Evolutionary conservation across 2,797 vertebrate species (phyloP).

Genomic region (Sibirionetta formosa): DNA sequence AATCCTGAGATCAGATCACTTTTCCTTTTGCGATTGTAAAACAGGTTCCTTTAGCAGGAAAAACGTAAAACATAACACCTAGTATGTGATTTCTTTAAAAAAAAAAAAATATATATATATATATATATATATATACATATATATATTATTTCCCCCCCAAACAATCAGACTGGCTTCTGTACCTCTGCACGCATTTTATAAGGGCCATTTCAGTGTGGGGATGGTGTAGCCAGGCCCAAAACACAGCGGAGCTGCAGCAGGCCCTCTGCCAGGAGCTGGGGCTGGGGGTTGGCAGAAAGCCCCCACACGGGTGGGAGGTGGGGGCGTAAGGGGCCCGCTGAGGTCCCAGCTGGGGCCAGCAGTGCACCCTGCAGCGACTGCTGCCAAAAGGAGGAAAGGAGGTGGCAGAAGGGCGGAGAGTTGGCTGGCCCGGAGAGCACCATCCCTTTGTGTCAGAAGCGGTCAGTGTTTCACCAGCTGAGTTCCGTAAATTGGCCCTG

Average conservation of each 20-base stretch:
- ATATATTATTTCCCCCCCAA: background rate
- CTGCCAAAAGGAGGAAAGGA: conserved; percentile 45
- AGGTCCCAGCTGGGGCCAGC: too few species aligned
- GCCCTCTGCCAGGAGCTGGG: conserved; percentile 55
- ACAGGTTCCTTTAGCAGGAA: background rate
- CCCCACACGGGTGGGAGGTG: background rate
- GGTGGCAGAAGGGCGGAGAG: conserved; percentile 64
- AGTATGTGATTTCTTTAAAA: background rate
- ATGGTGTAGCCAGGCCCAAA: background rate
- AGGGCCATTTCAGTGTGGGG: background rate
- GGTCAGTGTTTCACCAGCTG: conserved; percentile 78
- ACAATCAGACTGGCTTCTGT: background rate
- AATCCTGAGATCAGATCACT: background rate
- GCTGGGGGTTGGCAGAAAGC: background rate
- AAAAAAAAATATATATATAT: too few species aligned
- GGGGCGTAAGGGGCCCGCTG: too few species aligned
- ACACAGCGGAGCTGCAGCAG: background rate
- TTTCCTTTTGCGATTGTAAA: background rate
- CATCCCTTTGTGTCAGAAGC: conserved; percentile 62
- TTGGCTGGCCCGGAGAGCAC: conserved; percentile 21
- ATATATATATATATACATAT: too few species aligned
- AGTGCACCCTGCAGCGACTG: background rate
- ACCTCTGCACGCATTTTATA: background rate
- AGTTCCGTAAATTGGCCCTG: conserved; percentile 76
- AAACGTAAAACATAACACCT: background rate